phyloP scores from a whole-genome alignment of 2,888 invertebrate species.

The Eubasilissa splendida region DNA sequence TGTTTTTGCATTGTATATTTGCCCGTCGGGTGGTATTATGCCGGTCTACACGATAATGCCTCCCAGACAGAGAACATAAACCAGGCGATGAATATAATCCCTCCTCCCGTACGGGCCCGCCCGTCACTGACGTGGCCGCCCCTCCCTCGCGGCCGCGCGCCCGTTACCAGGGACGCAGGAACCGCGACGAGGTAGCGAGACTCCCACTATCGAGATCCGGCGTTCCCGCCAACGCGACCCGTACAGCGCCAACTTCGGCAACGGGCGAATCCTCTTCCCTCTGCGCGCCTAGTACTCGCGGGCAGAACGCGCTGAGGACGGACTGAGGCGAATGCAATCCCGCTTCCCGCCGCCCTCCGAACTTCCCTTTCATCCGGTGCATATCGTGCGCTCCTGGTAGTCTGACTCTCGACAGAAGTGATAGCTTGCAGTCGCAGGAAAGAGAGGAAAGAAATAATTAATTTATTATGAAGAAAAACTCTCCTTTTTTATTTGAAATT shows the following conservation, averaged over 20 bases:
- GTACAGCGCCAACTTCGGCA: not conserved
- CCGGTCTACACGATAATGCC: not conserved
- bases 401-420: slow-evolving; percentile 34
- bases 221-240: slow-evolving; percentile 27
- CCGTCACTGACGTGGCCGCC: slow-evolving; percentile 41
- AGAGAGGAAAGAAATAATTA: no score
- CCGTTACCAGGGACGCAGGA: slow-evolving; percentile 41
- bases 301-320: slow-evolving; percentile 36
- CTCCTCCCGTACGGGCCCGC: slow-evolving; percentile 26
- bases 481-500: no score
- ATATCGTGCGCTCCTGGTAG: slow-evolving; percentile 43
- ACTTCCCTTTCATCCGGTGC: not conserved
- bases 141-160: slow-evolving; percentile 39
- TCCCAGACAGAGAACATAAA: slow-evolving; percentile 2
- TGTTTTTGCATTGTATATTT: not conserved
- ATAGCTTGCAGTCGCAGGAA: slow-evolving; percentile 19
- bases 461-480: no score
- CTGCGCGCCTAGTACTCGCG: slow-evolving; percentile 45
- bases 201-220: not conserved
- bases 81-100: slow-evolving; percentile 15
- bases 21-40: not conserved
- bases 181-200: slow-evolving; percentile 20
- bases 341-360: slow-evolving; percentile 25
- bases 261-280: slow-evolving; percentile 22
- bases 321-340: slow-evolving; percentile 15